A percentile compares a stretch with the other conserved stretches of the same genome.
phyloP scores from a whole-genome alignment of 53 echinoderm and acorn worm species.

The Crossaster papposus region DNA sequence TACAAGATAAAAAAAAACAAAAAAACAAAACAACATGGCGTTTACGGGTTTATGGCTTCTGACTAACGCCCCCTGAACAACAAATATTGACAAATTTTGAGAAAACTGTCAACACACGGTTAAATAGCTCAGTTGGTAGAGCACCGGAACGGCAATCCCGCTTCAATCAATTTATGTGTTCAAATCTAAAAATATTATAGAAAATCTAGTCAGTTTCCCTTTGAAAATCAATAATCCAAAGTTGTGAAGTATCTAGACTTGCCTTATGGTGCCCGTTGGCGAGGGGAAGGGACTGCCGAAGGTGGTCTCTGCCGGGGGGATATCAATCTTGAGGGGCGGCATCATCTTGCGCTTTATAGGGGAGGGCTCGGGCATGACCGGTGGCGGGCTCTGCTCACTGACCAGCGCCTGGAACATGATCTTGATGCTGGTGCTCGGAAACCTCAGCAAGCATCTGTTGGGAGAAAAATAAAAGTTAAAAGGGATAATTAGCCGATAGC shows the following conservation, averaged over 20 bases:
- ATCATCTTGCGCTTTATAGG: conserved; percentile 80
- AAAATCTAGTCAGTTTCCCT: too few relatives aligned
- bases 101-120: too few relatives aligned
- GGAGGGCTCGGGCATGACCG: conserved; percentile 55
- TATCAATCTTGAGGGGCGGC: conserved; percentile 91
- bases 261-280: conserved; percentile 96
- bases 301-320: conserved; percentile 82
- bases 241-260: neutral
- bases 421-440: conserved; percentile 99
- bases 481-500: too few relatives aligned
- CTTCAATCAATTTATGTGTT: too few relatives aligned
- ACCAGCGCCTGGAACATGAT: conserved; percentile 96
- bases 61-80: too few relatives aligned
- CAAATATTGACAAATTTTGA: too few relatives aligned
- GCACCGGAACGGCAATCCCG: too few relatives aligned
- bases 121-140: too few relatives aligned
- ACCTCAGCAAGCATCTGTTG: conserved; percentile 88
- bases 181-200: too few relatives aligned
- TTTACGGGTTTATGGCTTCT: too few relatives aligned
- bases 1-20: too few relatives aligned
- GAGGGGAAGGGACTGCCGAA: conserved; percentile 92
- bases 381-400: conserved; percentile 67
- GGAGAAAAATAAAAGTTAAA: neutral
- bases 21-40: too few relatives aligned
- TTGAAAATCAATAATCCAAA: conserved; percentile 7